Evolutionary conservation across 2,797 vertebrate genomes (phyloP).

Genomic region (Liparis tanakae): DNA sequence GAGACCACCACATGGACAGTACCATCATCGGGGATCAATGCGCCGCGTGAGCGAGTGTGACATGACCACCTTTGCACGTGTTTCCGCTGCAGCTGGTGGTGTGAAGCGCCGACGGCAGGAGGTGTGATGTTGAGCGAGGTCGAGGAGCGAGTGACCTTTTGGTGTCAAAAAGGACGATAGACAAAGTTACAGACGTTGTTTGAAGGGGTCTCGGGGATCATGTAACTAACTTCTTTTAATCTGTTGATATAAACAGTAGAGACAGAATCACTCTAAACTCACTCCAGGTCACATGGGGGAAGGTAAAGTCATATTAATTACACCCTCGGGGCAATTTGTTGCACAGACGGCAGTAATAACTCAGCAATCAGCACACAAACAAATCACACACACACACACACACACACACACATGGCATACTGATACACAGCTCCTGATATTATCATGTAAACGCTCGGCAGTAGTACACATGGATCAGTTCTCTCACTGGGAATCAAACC

Average conservation of each 20-base stretch:
- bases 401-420: neutral
- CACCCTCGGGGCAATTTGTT: neutral
- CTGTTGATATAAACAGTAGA: no score
- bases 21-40: no score
- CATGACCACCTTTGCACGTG: no score
- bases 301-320: neutral
- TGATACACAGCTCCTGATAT: neutral
- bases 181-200: neutral
- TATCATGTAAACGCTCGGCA: no score
- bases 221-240: no score
- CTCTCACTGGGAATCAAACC: neutral
- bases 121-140: neutral
- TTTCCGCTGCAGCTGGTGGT: no score
- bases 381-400: no score
- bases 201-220: no score
- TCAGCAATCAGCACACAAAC: neutral
- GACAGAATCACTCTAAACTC: no score
- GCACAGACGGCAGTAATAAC: neutral
- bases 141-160: conserved; percentile 10
- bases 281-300: no score
- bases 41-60: no score
- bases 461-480: neutral
- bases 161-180: neutral
- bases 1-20: no score
- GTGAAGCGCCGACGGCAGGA: conserved; percentile 4